These are phyloP conservation scores for Harpegnathos saltator DNA, from an alignment of 1,140 invertebrate species.

Conservation along the genomic window DNA sequence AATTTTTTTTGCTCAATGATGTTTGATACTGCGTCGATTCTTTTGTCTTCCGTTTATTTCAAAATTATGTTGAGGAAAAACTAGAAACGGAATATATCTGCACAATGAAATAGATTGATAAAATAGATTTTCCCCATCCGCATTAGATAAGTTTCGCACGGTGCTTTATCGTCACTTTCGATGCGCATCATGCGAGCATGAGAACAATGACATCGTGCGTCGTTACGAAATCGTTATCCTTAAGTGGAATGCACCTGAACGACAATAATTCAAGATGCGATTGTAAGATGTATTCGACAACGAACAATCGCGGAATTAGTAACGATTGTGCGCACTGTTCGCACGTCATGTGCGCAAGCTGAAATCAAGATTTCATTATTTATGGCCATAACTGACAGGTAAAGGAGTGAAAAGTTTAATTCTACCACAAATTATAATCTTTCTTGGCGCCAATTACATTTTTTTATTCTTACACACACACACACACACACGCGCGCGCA, in stretches of 20 bases:
- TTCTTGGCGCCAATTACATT: no score
- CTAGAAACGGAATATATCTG: no score
- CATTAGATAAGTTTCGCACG: neutral
- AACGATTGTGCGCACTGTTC: slow-evolving; percentile 36
- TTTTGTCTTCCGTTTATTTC: no score
- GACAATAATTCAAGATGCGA: slow-evolving; percentile 13
- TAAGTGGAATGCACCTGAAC: slow-evolving; percentile 12
- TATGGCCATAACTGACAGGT: neutral
- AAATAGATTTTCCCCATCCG: no score
- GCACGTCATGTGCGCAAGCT: neutral
- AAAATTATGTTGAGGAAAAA: no score
- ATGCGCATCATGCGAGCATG: neutral
- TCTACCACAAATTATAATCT: neutral
- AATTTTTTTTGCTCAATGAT: no score
- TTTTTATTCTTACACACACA: no score
- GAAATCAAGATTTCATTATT: neutral
- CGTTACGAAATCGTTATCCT: slow-evolving; percentile 36
- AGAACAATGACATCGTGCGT: slow-evolving; percentile 19
- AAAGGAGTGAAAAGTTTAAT: slow-evolving; percentile 15
- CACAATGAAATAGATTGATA: no score
- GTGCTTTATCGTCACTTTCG: neutral
- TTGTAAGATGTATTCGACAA: slow-evolving; percentile 20
- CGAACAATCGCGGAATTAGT: slow-evolving; percentile 37
- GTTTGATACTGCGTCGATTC: no score
- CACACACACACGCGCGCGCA: no score